Percentiles rank a stretch among this genome's conserved stretches.
These are phyloP conservation scores for Tringa solitaria DNA, from an alignment of 2,113 vertebrate genomes.

Conservation along the genomic window DNA sequence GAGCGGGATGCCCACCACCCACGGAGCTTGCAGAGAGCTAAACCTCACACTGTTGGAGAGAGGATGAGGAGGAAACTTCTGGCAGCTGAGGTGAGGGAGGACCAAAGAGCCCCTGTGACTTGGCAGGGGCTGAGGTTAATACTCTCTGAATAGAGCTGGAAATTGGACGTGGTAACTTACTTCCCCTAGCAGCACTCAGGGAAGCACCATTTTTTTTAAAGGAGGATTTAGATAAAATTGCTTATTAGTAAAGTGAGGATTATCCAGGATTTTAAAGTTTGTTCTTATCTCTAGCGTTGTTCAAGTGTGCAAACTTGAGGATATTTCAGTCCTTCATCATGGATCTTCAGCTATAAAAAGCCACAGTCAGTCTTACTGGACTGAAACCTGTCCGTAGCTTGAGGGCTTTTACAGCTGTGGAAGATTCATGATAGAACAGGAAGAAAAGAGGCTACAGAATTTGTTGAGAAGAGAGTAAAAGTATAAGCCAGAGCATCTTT, in stretches of 20 bases:
- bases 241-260: conserved; percentile 73
- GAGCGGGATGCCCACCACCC: neutral
- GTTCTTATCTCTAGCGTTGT: conserved; percentile 61
- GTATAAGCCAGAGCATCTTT: neutral
- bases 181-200: conserved; percentile 19
- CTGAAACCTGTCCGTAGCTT: neutral
- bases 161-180: conserved; percentile 31
- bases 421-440: neutral
- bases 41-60: neutral
- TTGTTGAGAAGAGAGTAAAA: neutral
- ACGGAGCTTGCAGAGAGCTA: neutral
- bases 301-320: conserved; percentile 49
- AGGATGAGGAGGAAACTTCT: neutral
- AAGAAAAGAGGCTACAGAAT: neutral
- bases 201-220: conserved; percentile 56
- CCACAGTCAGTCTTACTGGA: neutral
- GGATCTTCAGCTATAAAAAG: conserved; percentile 32
- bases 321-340: conserved; percentile 3
- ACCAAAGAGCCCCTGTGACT: neutral
- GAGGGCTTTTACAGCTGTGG: neutral
- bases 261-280: conserved; percentile 73
- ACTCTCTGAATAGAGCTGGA: conserved; percentile 25
- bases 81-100: neutral
- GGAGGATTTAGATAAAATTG: conserved; percentile 74
- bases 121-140: conserved; percentile 8